These are phyloP conservation scores for Eleginops maclovinus DNA, from an alignment of 2,113 vertebrate species.

Conservation along the genomic window DNA sequence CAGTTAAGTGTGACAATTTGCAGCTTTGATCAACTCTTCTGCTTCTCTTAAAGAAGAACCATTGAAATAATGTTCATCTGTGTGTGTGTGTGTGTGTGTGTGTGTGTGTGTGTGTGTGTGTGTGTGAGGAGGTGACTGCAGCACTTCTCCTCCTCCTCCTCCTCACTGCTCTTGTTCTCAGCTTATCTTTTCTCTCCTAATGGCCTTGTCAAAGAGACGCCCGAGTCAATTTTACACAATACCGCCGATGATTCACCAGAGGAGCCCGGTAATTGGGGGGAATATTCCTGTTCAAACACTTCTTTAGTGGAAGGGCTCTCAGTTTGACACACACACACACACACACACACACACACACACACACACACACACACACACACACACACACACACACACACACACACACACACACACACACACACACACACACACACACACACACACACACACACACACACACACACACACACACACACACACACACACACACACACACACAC, in stretches of 20 bases:
- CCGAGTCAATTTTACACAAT: constrained; percentile 69
- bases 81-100: constrained; percentile 24
- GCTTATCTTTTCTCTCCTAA: constrained; percentile 59
- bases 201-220: constrained; percentile 51
- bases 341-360: too few relatives aligned
- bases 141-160: background rate
- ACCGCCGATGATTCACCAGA: constrained; percentile 52
- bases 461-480: too few relatives aligned
- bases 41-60: constrained; percentile 17
- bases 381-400: too few relatives aligned
- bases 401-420: too few relatives aligned
- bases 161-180: constrained; percentile 18
- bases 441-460: too few relatives aligned
- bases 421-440: too few relatives aligned
- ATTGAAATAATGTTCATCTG: constrained; percentile 15
- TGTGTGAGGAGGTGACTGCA: constrained; percentile 1
- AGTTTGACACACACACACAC: background rate
- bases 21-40: constrained; percentile 24
- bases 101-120: constrained; percentile 18
- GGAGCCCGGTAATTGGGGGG: constrained; percentile 53
- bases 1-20: constrained; percentile 29
- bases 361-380: too few relatives aligned
- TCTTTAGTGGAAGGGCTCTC: constrained; percentile 8
- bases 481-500: too few relatives aligned
- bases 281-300: constrained; percentile 41